Conservation (phyloP, 2,888 invertebrate species). For the Pollenia griseotomentosa region DNA sequence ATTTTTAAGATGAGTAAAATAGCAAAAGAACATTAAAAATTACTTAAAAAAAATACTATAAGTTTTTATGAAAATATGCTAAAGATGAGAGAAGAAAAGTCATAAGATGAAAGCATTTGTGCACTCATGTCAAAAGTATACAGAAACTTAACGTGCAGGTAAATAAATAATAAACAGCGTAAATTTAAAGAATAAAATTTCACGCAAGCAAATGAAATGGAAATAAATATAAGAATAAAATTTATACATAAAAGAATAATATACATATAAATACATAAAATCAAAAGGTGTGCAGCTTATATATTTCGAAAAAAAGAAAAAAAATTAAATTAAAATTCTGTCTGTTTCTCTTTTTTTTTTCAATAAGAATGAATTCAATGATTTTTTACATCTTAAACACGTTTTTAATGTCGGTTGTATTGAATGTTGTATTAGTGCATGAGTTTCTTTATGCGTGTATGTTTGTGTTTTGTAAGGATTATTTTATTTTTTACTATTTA, state of each 20-base stretch:
- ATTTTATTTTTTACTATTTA: neutral
- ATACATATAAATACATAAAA: slow-evolving; percentile 55
- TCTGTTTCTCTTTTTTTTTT: slow-evolving; percentile 20
- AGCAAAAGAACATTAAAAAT: slow-evolving; percentile 41
- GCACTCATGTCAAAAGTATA: slow-evolving; percentile 17
- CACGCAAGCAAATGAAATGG: slow-evolving; percentile 54
- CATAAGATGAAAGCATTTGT: slow-evolving; percentile 5
- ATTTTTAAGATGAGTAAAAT: slow-evolving; percentile 26
- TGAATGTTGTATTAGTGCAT: slow-evolving; percentile 8
- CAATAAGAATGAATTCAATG: slow-evolving; percentile 30
- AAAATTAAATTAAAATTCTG: slow-evolving; percentile 6
- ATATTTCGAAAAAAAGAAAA: neutral
- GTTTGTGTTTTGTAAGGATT: slow-evolving; percentile 19
- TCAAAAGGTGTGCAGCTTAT: slow-evolving; percentile 63
- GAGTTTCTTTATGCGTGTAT: neutral
- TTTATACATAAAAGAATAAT: slow-evolving; percentile 8
- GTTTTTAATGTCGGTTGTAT: neutral
- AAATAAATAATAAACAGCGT: slow-evolving; percentile 31
- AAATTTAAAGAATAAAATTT: slow-evolving; percentile 23
- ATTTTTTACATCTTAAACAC: slow-evolving; percentile 39
- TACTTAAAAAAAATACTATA: slow-evolving; percentile 21
- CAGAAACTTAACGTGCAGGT: slow-evolving; percentile 1
- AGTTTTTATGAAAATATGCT: neutral
- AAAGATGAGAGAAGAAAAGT: neutral
- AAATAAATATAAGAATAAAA: slow-evolving; percentile 45